A percentile compares a stretch with the other conserved stretches of the same genome.
phyloP scores from a whole-genome alignment of 1,140 invertebrate genomes.

The silkworm (Bombyx mori) region ASM3026992v2 NC_085121.1:4344001-4344500 shows the following conservation, averaged over 20 bases:
- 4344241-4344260: constrained; percentile 6
- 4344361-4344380: constrained; percentile 40
- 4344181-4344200: constrained; percentile 34
- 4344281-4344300: constrained; percentile 1
- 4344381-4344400: constrained; percentile 61
- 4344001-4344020: constrained; percentile 17
- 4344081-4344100: constrained; percentile 57
- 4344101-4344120: constrained; percentile 38
- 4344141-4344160: constrained; percentile 39
- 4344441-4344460: constrained; percentile 77
- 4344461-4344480: constrained; percentile 78
- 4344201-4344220: constrained; percentile 12
- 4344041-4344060: constrained; percentile 53
- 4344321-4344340: constrained; percentile 39
- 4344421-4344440: constrained; percentile 66
- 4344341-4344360: constrained; percentile 61
- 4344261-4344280: constrained; percentile 20
- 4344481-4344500: constrained; percentile 75
- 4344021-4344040: constrained; percentile 29
- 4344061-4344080: constrained; percentile 69
- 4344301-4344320: constrained; percentile 3
- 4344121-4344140: constrained; percentile 43
- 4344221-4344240: constrained; percentile 28
- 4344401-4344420: constrained; percentile 61
- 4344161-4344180: constrained; percentile 52